These are phyloP conservation scores for Sphenopsis melanotis DNA, from an alignment of 2,797 vertebrate species.

Conservation along the genomic window DNA sequence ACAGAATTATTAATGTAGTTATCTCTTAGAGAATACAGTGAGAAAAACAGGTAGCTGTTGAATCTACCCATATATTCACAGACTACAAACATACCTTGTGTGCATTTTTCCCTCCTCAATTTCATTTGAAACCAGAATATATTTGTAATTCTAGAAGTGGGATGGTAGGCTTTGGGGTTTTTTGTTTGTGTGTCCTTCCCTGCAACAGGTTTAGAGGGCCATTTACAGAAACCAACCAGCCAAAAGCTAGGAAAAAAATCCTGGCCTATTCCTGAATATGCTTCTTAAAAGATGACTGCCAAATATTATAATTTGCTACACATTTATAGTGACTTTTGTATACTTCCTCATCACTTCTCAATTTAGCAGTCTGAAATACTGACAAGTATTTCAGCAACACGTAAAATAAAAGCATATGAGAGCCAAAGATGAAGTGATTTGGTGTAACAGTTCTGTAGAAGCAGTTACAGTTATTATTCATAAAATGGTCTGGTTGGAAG, in stretches of 20 bases:
- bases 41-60: background rate
- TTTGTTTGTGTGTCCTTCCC: background rate
- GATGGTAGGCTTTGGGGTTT: background rate
- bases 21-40: background rate
- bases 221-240: background rate
- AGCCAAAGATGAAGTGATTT: background rate
- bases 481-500: background rate
- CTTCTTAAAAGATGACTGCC: background rate
- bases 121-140: background rate
- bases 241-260: background rate
- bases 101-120: background rate
- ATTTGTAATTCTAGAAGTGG: background rate
- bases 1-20: background rate
- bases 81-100: background rate
- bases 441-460: background rate
- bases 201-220: background rate
- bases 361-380: background rate
- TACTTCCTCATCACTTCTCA: background rate
- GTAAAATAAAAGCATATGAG: background rate
- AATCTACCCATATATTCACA: background rate
- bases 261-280: background rate
- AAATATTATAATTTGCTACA: background rate
- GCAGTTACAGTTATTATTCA: background rate
- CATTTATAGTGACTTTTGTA: background rate
- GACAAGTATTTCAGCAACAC: background rate